Base-by-base conservation (phyloP, 2,797 vertebrate species). In the Phalanger gymnotis region DNA sequence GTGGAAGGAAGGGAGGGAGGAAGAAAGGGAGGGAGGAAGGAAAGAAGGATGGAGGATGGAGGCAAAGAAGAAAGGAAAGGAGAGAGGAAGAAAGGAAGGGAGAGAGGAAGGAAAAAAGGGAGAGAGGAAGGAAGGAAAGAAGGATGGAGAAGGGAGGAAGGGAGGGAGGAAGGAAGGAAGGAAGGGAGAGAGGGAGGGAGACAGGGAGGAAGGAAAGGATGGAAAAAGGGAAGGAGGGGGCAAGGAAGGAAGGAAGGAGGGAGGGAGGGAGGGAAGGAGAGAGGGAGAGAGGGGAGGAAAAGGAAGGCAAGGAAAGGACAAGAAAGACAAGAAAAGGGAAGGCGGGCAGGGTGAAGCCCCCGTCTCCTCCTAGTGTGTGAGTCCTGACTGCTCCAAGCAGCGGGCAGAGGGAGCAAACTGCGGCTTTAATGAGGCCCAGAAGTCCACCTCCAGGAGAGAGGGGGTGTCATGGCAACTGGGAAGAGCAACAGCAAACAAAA, bases 391-490 rank as follows among this genome's bases (percentile, higher is more conserved):
- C 97, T 97, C 97, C 98, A 97, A 96, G 97, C 97, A 97, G 97
- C 93, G 96, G 94, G 97, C 95, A 96, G 96, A 90, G 90, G 97
- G 66, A 81, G 66, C 66, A 97, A 97, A 93, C 90, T 95, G 96
- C 99, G 98, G 98, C 98, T 98, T 98, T 98, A 98, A 99, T 98
- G 99, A 98, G 98, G 98, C 98, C 98, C 98, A 98, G 96, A 98
- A 94, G 94, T 97, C 98, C 98, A 98, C 97, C 98, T 97, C 97
- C 97, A 97, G 55, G 34, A 98, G 98, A 97, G 97, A 98, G 97
- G 96, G 98, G 98, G 98, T 99, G 98, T 98, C 99, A 99, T 99
- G 98, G 99, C 98, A 99, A 99, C 99, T 95, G 97, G 97, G 98
- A 98, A 98, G 98, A 95, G 96, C 97, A 97, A 98, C 97, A 96